phyloP scores from a whole-genome alignment of 2,113 vertebrate genomes.

The Chaenogobius annularis region DNA sequence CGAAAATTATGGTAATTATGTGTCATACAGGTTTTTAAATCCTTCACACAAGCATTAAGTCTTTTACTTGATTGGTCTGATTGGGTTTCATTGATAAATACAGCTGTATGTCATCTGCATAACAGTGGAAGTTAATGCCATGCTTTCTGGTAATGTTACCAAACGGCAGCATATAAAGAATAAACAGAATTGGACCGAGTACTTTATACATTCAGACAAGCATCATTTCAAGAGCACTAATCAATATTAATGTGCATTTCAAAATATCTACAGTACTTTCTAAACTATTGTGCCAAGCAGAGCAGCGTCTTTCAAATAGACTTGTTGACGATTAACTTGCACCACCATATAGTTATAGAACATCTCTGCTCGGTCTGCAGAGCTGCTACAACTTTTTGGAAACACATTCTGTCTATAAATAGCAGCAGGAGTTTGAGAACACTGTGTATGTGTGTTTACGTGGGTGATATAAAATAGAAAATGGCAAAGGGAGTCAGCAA shows the following conservation, averaged over 20 bases:
- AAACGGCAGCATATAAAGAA: no score
- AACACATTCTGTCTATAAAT: slow-evolving; percentile 39
- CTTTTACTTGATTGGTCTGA: no score
- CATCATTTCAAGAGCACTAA: neutral
- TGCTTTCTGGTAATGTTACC: no score
- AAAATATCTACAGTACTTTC: neutral
- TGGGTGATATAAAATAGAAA: slow-evolving; percentile 6
- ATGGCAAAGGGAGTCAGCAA: slow-evolving; percentile 26
- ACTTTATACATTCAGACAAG: neutral
- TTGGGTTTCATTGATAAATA: no score
- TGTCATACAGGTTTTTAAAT: neutral
- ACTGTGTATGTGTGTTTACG: slow-evolving; percentile 25
- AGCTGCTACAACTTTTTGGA: slow-evolving; percentile 29
- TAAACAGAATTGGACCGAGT: no score
- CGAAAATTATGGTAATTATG: no score
- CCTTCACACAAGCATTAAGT: neutral
- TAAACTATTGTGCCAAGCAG: neutral
- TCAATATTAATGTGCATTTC: neutral
- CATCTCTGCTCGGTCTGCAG: slow-evolving; percentile 21
- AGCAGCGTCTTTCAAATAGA: neutral
- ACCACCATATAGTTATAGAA: slow-evolving; percentile 5
- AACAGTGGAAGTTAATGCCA: no score
- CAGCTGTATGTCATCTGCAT: no score
- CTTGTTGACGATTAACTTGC: slow-evolving; percentile 11
- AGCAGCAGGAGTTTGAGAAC: slow-evolving; percentile 22